phyloP scores from a whole-genome alignment of 1,140 invertebrate species.

The Ptiloglossa arizonensis region DNA sequence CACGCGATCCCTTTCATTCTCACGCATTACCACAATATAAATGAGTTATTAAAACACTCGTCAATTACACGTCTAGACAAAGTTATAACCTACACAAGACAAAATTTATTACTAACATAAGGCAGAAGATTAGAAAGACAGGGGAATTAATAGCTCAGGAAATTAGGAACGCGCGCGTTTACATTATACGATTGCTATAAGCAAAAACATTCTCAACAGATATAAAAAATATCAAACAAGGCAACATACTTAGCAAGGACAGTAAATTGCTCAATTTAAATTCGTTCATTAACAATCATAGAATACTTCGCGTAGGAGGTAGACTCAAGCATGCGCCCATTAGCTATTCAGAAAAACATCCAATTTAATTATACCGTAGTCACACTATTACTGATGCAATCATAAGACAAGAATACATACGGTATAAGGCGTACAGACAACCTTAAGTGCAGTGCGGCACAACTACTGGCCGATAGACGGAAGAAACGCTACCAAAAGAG shows the following conservation, averaged over 20 bases:
- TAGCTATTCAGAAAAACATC: background rate
- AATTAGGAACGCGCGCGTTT: background rate
- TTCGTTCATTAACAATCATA: slow-evolving; percentile 2
- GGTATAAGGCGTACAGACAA: background rate
- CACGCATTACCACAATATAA: too few species aligned
- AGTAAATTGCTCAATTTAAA: background rate
- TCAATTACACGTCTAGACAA: background rate
- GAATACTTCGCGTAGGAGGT: slow-evolving; percentile 1
- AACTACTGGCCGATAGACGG: background rate
- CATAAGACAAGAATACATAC: background rate
- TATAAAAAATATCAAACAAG: background rate
- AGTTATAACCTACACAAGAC: background rate
- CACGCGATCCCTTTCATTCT: too few species aligned
- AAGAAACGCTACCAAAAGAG: background rate
- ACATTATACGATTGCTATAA: background rate
- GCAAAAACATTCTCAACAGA: background rate
- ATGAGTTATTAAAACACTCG: background rate
- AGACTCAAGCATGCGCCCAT: background rate
- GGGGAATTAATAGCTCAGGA: background rate
- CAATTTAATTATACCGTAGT: background rate
- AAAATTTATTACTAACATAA: background rate
- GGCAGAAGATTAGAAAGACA: too few species aligned
- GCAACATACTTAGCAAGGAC: background rate
- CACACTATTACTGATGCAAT: slow-evolving; percentile 1
- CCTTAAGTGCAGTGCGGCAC: background rate